phyloP scores from a whole-genome alignment of 2,113 vertebrate species.

The Urocitellus parryii region DNA sequence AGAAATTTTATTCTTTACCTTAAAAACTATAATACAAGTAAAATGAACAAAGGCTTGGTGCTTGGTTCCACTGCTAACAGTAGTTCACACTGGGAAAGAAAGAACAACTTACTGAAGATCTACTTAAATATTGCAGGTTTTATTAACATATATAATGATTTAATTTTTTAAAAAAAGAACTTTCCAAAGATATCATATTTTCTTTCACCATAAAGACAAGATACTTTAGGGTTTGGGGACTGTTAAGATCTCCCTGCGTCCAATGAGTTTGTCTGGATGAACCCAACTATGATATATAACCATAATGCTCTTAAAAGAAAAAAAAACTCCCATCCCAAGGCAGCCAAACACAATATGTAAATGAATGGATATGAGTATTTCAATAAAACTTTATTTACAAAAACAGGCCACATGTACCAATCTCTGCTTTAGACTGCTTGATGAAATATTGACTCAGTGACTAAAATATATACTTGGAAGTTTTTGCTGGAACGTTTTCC shows the following conservation, averaged over 20 bases:
- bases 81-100: not conserved
- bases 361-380: not conserved
- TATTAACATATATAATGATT: not conserved
- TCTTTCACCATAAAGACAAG: constrained; percentile 42
- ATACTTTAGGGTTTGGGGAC: not conserved
- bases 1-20: constrained; percentile 5
- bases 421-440: not conserved
- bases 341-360: not conserved
- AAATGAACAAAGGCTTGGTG: not conserved
- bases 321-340: not conserved
- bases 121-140: too few species aligned
- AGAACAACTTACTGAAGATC: too few species aligned
- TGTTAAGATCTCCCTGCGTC: not conserved
- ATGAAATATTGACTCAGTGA: constrained; percentile 39
- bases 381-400: constrained; percentile 20
- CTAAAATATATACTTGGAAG: not conserved
- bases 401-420: not conserved
- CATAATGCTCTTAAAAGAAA: too few species aligned
- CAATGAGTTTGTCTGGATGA: not conserved
- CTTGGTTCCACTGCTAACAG: not conserved
- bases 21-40: not conserved
- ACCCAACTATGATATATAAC: too few species aligned
- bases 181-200: not conserved
- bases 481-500: constrained; percentile 6
- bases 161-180: not conserved